Evolutionary conservation across 2,113 vertebrate genomes (phyloP).

Genomic region (Strix aluco): DNA sequence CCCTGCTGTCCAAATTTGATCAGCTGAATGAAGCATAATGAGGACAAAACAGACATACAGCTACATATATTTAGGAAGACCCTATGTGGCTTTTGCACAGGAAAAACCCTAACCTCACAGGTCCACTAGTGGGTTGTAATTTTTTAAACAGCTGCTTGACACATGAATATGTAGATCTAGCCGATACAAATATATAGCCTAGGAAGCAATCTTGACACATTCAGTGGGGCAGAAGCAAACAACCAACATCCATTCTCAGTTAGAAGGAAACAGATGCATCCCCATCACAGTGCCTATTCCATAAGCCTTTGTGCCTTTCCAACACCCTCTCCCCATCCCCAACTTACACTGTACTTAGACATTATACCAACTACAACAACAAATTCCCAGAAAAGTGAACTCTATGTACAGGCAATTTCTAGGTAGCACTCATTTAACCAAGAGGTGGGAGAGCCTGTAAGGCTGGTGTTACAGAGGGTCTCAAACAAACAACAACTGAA

Average conservation of each 20-base stretch:
- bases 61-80: not conserved
- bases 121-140: not conserved
- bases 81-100: not conserved
- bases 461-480: too few relatives aligned
- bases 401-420: not conserved
- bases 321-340: fast-evolving
- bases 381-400: not conserved
- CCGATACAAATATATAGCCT: too few relatives aligned
- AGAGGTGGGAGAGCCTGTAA: not conserved
- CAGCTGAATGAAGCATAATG: not conserved
- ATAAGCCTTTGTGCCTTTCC: not conserved
- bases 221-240: not conserved
- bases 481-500: too few relatives aligned
- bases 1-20: not conserved
- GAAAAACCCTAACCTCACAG: not conserved
- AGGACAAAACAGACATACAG: not conserved
- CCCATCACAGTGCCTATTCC: not conserved
- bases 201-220: not conserved
- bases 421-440: not conserved
- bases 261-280: not conserved
- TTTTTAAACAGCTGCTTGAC: not conserved
- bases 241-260: not conserved
- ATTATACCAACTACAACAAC: not conserved
- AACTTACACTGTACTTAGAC: fast-evolving
- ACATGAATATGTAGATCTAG: not conserved